phyloP scores from a whole-genome alignment of 1,140 invertebrate species.

The Asbolus verrucosus region DNA sequence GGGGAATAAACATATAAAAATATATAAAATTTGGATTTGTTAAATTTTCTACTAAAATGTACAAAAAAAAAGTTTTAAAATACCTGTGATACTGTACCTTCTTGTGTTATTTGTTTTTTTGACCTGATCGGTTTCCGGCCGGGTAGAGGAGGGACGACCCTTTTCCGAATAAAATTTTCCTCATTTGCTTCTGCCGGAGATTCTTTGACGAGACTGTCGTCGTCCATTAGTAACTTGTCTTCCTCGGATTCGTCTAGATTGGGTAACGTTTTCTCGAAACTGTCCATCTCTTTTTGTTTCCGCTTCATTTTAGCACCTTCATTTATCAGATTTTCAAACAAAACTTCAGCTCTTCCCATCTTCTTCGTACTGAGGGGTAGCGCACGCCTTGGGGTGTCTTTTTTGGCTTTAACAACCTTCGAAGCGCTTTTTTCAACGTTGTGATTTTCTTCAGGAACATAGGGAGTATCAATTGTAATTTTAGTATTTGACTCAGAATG shows the following conservation, averaged over 20 bases:
- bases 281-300: background rate
- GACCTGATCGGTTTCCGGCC: too few species aligned
- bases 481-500: background rate
- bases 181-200: background rate
- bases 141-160: background rate
- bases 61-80: too few species aligned
- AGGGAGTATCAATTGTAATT: conserved; percentile 3
- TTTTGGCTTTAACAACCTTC: background rate
- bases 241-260: background rate
- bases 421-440: background rate
- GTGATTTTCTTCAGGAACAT: conserved; percentile 4
- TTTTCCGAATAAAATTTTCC: background rate
- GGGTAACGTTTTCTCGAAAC: conserved; percentile 8
- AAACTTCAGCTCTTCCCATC: background rate
- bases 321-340: background rate
- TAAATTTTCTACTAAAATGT: too few species aligned
- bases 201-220: background rate
- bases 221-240: background rate
- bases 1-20: too few species aligned
- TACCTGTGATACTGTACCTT: too few species aligned
- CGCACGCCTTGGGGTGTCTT: background rate
- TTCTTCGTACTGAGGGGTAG: background rate
- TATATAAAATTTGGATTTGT: too few species aligned
- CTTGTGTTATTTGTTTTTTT: too few species aligned
- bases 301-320: background rate